Base-by-base conservation (phyloP, 2,888 invertebrate species). In the Monopis laevigella region DNA sequence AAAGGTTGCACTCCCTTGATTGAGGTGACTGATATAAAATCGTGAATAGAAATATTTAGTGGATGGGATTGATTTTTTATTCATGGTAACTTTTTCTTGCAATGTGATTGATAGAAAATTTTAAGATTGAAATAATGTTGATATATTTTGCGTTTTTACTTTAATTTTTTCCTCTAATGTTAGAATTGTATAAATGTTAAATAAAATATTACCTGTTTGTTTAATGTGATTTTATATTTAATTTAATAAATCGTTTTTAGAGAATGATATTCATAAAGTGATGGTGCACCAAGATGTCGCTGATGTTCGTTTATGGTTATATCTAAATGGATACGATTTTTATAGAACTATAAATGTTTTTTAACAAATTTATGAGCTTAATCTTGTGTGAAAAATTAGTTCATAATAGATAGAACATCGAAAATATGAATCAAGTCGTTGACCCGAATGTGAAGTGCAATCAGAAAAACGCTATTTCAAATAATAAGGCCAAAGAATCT, bases 401-500 rank as follows among this genome's bases (percentile, higher is more conserved):
- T 73, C 73, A 34, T 49, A 54, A 61, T 73, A 75, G 66, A 56
- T 74, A 74, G 63, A 59, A 53, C 56, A 59, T 55, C 58, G 51
- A 49, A 60, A 70, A 56, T 53, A 80, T 80, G 80, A 77, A 73
- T 67, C 67, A 72, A 61, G 62, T 64, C 46, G 72, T 71, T 47
- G 73, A 69, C 46, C n/a, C n/a, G n/a, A 69, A 68, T 56, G 61
- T 66, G 56, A 72, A 70, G 58, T 71, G 70, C 64, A 74, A 56
- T 70, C 68, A 69, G 56, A 66, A 65, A 56, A 58, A 62, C 61
- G 61, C 65, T 49, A 68, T 58, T 60, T 58, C 65, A 55, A 74
- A 74, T n/a, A 39, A 72, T 71, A 77, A 75, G 65, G 68, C 78
- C 74, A 78, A 80, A 78, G 77, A 80, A 62, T 65, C 65, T 61